phyloP scores from a whole-genome alignment of 2,888 invertebrate genomes.

The Poecilobothrus nobilitatus region DNA sequence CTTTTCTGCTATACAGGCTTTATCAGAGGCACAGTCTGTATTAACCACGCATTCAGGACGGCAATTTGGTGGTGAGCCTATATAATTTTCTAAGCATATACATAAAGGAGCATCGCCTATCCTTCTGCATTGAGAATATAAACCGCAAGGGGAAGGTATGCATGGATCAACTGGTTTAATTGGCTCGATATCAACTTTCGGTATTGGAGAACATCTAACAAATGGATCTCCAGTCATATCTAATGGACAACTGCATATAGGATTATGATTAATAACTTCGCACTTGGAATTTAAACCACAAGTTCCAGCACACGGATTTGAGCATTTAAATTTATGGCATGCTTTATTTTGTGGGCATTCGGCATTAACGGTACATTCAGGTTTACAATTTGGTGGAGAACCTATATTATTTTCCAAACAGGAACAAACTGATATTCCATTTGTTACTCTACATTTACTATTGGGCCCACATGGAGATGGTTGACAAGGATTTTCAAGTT shows the following conservation, averaged over 20 bases:
- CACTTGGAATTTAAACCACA: slow-evolving; percentile 72
- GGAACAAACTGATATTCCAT: slow-evolving; percentile 67
- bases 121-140: slow-evolving; percentile 58
- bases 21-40: slow-evolving; percentile 55
- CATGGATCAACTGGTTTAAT: slow-evolving; percentile 51
- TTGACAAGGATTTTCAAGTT: slow-evolving; percentile 51
- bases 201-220: slow-evolving; percentile 56
- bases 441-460: slow-evolving; percentile 64
- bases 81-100: slow-evolving; percentile 54
- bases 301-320: slow-evolving; percentile 72
- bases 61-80: slow-evolving; percentile 63
- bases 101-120: slow-evolving; percentile 55
- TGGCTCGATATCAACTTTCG: slow-evolving; percentile 25
- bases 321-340: slow-evolving; percentile 73
- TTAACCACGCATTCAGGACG: slow-evolving; percentile 56
- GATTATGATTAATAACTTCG: slow-evolving; percentile 71
- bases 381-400: slow-evolving; percentile 71
- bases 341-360: slow-evolving; percentile 73
- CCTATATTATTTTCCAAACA: slow-evolving; percentile 65
- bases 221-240: slow-evolving; percentile 75
- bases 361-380: slow-evolving; percentile 73
- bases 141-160: slow-evolving; percentile 63
- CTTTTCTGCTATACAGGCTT: slow-evolving; percentile 62
- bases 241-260: slow-evolving; percentile 66
- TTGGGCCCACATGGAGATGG: slow-evolving; percentile 76